Evolutionary conservation across 2,888 invertebrate species (phyloP), one percentile per base, ranked within the genome.

Genomic region (Diploptera punctata): DNA sequence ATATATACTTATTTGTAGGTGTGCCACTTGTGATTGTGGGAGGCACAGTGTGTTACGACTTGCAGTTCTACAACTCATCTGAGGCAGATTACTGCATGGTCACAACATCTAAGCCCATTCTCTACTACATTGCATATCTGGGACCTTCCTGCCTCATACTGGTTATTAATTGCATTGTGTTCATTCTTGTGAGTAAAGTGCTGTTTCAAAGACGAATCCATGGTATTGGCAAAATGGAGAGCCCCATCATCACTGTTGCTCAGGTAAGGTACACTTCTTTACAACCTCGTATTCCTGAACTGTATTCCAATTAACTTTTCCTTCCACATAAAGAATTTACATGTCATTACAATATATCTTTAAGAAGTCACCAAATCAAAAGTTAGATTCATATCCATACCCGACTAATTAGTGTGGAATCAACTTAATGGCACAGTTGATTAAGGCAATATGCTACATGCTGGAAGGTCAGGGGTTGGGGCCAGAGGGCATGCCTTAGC

Each of bases 121-220:
- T 83, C 2, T 85, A 84, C 77, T 84, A 84, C 76, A 76, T 78
- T 1, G 77, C 83, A 0, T 81, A 84, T 44, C 77, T 85, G n/a
- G 82, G 78, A 0, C 86, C 85, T 0, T 81, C 82, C 3, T 80
- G 81, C 67, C 38, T 81, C 5, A 80, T 85, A 33, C 77, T 85
- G 7, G 70, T 82, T 0, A 75, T 82, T 38, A 85, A 85, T 77
- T 77, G 79, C 26, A 75, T 82, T 3, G 81, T 83, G 16, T 86
- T 85, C 75, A 77, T 79, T 9, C 74, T 83, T 72, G 84, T 85
- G 18, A 76, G 79, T 7, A 76, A 78, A 54, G 81, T 82, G 1
- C 77, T 82, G 4, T 80, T 79, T 70, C 77, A 79, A 60, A 80
- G 80, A 68, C 77, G 77, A 2, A 38, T 21, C 9, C 65, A 65